These are phyloP conservation scores for Artibeus lituratus DNA, from an alignment of 2,797 vertebrate genomes.

Conservation along the genomic window DNA sequence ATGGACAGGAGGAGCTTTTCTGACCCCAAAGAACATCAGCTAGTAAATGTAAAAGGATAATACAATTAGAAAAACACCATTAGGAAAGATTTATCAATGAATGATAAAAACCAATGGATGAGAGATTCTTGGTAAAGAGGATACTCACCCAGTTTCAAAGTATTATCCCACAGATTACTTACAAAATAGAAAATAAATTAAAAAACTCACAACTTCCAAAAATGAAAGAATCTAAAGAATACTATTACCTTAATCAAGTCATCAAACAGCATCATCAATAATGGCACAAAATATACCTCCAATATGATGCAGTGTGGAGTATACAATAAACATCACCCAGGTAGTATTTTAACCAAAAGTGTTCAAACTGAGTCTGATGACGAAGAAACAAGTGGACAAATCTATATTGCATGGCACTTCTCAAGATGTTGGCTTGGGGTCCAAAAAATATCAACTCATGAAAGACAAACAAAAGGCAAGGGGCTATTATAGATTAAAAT, in stretches of 20 bases:
- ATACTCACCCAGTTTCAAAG: neutral
- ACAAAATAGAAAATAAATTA: neutral
- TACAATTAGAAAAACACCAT: neutral
- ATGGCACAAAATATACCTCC: neutral
- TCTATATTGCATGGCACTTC: neutral
- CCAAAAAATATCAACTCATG: neutral
- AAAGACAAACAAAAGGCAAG: neutral
- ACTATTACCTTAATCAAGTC: neutral
- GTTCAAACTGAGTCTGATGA: neutral
- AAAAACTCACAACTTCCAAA: neutral
- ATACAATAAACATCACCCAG: neutral
- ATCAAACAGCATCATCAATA: neutral
- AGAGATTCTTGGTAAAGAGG: neutral
- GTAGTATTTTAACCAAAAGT: neutral
- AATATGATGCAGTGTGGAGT: neutral
- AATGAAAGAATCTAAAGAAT: neutral
- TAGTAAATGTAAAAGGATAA: neutral
- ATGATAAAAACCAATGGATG: neutral
- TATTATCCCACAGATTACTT: neutral
- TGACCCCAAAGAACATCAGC: neutral
- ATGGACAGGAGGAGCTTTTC: neutral
- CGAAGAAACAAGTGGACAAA: neutral
- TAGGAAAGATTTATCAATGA: neutral
- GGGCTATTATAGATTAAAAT: neutral
- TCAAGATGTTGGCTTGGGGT: neutral